A percentile compares a stretch with the other conserved stretches of the same genome.
Conservation (phyloP, 1,140 invertebrate genomes). For the Diorhabda elongata region DNA sequence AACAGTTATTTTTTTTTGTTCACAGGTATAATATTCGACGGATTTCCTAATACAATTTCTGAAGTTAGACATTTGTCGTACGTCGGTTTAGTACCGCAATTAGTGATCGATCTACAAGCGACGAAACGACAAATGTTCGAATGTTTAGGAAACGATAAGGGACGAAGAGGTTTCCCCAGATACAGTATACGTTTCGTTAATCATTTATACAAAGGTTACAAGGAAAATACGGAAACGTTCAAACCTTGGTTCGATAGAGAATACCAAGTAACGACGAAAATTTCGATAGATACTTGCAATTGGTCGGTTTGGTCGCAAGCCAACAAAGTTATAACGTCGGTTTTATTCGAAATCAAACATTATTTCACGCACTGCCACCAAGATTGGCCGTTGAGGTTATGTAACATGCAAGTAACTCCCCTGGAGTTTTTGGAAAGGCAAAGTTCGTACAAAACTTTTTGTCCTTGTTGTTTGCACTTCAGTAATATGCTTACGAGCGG, state of each 20-base stretch:
- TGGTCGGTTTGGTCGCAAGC: slow-evolving; percentile 52
- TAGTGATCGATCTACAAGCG: slow-evolving; percentile 52
- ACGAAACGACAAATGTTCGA: slow-evolving; percentile 41
- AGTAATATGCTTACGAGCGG: slow-evolving; percentile 46
- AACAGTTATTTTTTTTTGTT: not conserved
- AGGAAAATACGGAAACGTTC: slow-evolving; percentile 37
- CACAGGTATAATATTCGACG: slow-evolving; percentile 52
- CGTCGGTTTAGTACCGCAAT: slow-evolving; percentile 51
- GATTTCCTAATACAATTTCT: slow-evolving; percentile 51
- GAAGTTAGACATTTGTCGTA: slow-evolving; percentile 50
- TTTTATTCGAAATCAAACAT: slow-evolving; percentile 37
- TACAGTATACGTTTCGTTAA: slow-evolving; percentile 48
- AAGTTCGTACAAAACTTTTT: slow-evolving; percentile 51
- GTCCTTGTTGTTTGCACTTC: slow-evolving; percentile 52
- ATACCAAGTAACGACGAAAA: slow-evolving; percentile 49
- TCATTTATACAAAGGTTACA: slow-evolving; percentile 49
- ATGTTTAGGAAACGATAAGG: slow-evolving; percentile 45
- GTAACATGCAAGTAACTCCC: slow-evolving; percentile 47
- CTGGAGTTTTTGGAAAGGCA: slow-evolving; percentile 50
- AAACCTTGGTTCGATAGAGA: slow-evolving; percentile 51
- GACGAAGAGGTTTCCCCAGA: slow-evolving; percentile 33
- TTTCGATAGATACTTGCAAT: slow-evolving; percentile 43
- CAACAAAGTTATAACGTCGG: slow-evolving; percentile 38
- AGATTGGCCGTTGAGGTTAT: slow-evolving; percentile 40
- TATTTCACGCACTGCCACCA: slow-evolving; percentile 30